Evolutionary conservation across 2,797 vertebrate genomes (phyloP), one percentile per base, ranked within the genome.

Genomic region (Rhodeus uyekii): DNA sequence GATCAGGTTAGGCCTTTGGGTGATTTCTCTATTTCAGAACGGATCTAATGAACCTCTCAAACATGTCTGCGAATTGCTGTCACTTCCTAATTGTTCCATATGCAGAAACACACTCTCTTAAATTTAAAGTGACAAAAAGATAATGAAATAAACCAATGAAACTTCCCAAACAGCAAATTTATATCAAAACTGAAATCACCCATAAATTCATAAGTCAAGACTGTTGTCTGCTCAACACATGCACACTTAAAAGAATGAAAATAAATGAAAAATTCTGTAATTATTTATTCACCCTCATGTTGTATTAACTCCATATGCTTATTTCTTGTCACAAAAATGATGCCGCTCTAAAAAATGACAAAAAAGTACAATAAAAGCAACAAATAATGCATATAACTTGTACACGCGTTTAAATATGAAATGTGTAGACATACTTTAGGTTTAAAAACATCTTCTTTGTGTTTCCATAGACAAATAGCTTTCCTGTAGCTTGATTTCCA

Each of bases 41-140:
- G 38, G 65, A 77, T 86, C 69, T 85, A 87, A 86, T 86, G 81
- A 84, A 82, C 50, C 78, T 75, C 65, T 86, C 58, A 55, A 64
- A 84, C 18, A 24, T 74, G 80, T 80, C 78, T 86, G 82, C 61
- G 48, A 78, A 76, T 81, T 67, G 53, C 67, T 36, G 8, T 79
- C 68, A 82, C 76, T 67, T 76, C 68, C 84, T 87, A 87, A 86
- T 88, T 76, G 84, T 84, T 74, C 68, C 80, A 84, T 83, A 86
- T 85, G 80, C 83, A 84, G 46, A 81, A 83, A 81, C 16, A 7
- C n/a, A 48, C 10, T 73, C 67, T 83, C 63, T 27, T 83, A 53
- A 82, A 83, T 86, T 80, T 83, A 24, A 83, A 81, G 10, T 79
- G 83, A 85, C 78, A 87, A 78, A 50, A 79, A 85, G 27, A 71